Conservation (phyloP, 1,140 invertebrate genomes). For the Macrobrachium rosenbergii region DNA sequence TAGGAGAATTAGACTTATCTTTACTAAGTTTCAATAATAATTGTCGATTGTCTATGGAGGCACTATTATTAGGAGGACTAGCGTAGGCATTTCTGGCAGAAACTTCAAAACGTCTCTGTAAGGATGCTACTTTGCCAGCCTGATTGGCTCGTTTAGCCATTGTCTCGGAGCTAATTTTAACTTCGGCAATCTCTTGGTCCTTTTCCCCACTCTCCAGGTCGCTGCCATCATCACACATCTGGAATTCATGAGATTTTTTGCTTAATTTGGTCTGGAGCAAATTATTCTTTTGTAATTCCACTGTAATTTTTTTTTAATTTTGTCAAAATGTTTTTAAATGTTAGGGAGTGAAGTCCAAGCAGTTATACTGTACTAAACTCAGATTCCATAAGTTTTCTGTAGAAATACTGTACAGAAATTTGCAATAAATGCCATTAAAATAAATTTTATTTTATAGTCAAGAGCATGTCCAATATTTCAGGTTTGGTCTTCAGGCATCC, state of each 20-base stretch:
- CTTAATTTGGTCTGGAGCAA: neutral
- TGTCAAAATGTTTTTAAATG: neutral
- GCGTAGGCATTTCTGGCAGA: conserved; percentile 4
- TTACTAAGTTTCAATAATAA: conserved; percentile 46
- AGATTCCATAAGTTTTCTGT: too few relatives aligned
- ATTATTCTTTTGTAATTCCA: too few relatives aligned
- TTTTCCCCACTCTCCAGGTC: conserved; percentile 49
- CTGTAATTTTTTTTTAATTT: neutral
- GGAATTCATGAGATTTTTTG: neutral
- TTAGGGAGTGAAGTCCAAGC: too few relatives aligned
- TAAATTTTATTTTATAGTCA: too few relatives aligned
- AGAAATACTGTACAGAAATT: too few relatives aligned
- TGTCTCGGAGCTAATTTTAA: conserved; percentile 50
- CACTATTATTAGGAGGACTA: conserved; percentile 38
- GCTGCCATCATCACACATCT: conserved; percentile 56
- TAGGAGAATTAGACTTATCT: conserved; percentile 54
- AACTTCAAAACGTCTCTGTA: conserved; percentile 63
- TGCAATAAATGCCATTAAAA: too few relatives aligned
- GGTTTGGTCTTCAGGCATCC: too few relatives aligned
- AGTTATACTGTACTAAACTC: too few relatives aligned
- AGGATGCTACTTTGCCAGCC: conserved; percentile 61
- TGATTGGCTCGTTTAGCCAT: conserved; percentile 44
- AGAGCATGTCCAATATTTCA: too few relatives aligned
- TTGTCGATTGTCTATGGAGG: conserved; percentile 51
- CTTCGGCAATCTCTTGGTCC: conserved; percentile 55